Conservation (phyloP, 2,888 invertebrate genomes). For the Aelia acuminata region DNA sequence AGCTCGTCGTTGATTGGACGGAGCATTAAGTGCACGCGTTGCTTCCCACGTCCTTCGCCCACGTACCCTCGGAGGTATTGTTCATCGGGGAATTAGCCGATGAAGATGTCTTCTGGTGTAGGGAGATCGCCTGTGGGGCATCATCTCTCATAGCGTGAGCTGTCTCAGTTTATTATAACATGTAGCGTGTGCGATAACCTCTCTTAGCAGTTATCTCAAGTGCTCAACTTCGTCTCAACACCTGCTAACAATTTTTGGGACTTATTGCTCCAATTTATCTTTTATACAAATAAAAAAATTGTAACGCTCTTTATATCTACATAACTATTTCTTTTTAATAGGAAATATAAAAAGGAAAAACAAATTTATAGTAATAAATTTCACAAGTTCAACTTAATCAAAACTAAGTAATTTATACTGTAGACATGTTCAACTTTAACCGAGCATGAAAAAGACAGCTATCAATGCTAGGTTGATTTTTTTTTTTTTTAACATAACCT, state of each 20-base stretch:
- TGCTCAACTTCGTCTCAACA: background rate
- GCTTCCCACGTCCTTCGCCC: constrained; percentile 39
- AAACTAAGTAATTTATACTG: no score
- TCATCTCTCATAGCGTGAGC: background rate
- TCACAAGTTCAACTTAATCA: no score
- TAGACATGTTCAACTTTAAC: no score
- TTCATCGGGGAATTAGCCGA: constrained; percentile 23
- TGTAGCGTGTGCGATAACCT: background rate
- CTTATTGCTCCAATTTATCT: background rate
- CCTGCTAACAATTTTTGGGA: background rate
- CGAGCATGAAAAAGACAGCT: no score
- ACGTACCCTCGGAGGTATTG: background rate
- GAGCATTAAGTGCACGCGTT: background rate
- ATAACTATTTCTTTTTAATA: no score
- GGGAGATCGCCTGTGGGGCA: background rate
- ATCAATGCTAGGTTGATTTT: no score
- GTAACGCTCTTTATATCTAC: no score
- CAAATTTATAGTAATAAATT: no score
- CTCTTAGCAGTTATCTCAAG: background rate
- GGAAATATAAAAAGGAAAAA: no score
- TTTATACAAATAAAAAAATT: background rate
- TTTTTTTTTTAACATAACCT: no score
- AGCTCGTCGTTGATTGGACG: constrained; percentile 21
- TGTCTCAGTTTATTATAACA: background rate
- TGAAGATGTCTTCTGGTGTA: background rate